These are phyloP conservation scores for Scortum barcoo DNA, from an alignment of 2,113 vertebrate species.

Conservation along the genomic window DNA sequence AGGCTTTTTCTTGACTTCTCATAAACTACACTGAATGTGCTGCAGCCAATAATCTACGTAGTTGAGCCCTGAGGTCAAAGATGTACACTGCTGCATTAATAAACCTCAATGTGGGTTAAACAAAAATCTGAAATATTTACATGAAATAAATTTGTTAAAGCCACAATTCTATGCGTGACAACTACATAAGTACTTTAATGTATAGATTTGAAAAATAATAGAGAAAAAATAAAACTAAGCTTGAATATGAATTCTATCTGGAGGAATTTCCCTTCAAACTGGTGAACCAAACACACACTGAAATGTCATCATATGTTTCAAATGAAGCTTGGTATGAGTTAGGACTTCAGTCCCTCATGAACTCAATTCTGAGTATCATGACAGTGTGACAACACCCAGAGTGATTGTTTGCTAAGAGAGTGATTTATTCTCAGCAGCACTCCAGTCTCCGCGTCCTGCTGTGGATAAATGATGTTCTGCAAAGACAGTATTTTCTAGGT, in stretches of 20 bases:
- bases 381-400: not conserved
- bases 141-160: not conserved
- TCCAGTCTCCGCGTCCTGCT: not conserved
- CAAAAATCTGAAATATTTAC: constrained; percentile 9
- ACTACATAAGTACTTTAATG: not conserved
- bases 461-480: not conserved
- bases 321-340: not conserved
- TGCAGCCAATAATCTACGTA: not conserved
- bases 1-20: not conserved
- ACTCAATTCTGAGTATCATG: not conserved
- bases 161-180: not conserved
- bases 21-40: constrained; percentile 12
- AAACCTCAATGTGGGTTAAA: not conserved
- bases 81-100: not conserved
- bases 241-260: not conserved
- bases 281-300: not conserved
- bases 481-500: constrained; percentile 15
- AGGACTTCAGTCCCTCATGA: not conserved
- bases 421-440: not conserved
- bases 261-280: not conserved
- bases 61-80: not conserved
- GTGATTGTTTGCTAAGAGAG: not conserved
- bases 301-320: constrained; percentile 20
- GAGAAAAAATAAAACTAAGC: not conserved
- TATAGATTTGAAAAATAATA: not conserved